Conservation (phyloP, 1,140 invertebrate genomes). For the Nymphalis io region DNA sequence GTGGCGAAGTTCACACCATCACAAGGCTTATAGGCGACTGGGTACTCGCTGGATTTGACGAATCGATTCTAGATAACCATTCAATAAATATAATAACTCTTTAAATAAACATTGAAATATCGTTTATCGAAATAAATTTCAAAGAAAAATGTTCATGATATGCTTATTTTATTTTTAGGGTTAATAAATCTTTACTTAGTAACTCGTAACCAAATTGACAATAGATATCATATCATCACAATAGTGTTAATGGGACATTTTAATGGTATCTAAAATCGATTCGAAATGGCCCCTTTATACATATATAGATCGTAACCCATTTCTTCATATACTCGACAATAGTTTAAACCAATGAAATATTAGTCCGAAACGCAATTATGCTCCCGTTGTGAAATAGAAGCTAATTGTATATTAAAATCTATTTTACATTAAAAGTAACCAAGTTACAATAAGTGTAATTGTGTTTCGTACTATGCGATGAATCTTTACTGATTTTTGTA, state of each 20-base stretch:
- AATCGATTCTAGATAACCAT: conserved; percentile 15
- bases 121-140: neutral
- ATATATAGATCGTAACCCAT: neutral
- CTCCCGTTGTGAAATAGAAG: conserved; percentile 1
- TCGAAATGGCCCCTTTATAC: neutral
- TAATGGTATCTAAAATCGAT: conserved; percentile 7
- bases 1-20: conserved; percentile 25
- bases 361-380: conserved; percentile 15
- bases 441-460: conserved; percentile 16
- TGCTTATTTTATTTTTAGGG: neutral
- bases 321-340: conserved; percentile 14
- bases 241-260: neutral
- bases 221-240: conserved; percentile 2
- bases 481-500: conserved; percentile 31
- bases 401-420: conserved; percentile 7
- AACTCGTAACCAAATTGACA: neutral
- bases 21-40: conserved; percentile 13
- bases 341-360: neutral
- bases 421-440: conserved; percentile 19
- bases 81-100: neutral
- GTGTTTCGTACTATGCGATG: conserved; percentile 14
- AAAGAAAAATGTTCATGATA: neutral
- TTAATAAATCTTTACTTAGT: neutral
- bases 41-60: neutral
- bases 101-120: neutral